Conservation (phyloP, 2,888 invertebrate species). For the Corythucha ciliata region DNA sequence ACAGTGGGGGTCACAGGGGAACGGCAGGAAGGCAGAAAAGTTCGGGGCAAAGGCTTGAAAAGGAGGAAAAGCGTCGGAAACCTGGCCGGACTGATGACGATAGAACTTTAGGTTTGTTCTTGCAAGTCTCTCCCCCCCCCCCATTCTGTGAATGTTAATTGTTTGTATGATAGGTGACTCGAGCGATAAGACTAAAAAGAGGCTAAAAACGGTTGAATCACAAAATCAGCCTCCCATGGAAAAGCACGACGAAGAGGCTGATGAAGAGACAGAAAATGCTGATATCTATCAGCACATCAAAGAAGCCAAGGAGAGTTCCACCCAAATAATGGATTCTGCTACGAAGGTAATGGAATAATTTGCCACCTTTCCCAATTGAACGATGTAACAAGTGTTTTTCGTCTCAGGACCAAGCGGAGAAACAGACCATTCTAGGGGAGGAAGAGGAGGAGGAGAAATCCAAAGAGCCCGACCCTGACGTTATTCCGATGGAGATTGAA, state of each 20-base stretch:
- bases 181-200: conserved; percentile 54
- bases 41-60: conserved; percentile 34
- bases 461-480: conserved; percentile 46
- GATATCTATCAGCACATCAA: conserved; percentile 78
- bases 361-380: no score
- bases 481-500: conserved; percentile 46
- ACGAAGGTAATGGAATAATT: conserved; percentile 43
- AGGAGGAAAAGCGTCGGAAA: conserved; percentile 54
- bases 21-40: conserved; percentile 37
- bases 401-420: conserved; percentile 69
- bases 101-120: conserved; percentile 51
- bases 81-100: conserved; percentile 68
- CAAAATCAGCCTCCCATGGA: conserved; percentile 43
- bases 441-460: conserved; percentile 54
- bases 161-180: conserved; percentile 46
- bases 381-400: not conserved
- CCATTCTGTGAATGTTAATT: not conserved
- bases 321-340: conserved; percentile 50
- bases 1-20: conserved; percentile 41
- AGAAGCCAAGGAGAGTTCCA: conserved; percentile 54
- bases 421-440: conserved; percentile 55
- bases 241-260: conserved; percentile 38
- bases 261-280: conserved; percentile 40
- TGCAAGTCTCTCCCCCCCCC: not conserved
- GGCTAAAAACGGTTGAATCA: conserved; percentile 50